A percentile compares a stretch with the other conserved stretches of the same genome.
Conservation (phyloP, 2,113 vertebrate species). For the Cyprinodon tularosa region DNA sequence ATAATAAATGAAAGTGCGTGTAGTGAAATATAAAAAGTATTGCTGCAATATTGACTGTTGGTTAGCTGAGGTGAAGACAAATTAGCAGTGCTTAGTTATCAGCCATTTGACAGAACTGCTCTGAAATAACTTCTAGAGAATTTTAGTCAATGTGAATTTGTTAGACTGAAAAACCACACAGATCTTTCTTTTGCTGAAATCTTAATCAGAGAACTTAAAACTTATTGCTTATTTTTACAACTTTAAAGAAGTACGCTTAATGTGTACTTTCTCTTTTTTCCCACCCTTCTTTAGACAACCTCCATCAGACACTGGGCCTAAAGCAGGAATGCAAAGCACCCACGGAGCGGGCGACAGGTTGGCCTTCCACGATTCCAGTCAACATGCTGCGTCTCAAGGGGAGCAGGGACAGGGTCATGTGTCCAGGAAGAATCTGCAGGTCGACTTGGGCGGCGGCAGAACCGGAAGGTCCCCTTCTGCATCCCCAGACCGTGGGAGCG, state of each 20-base stretch:
- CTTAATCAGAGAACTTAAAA: not conserved
- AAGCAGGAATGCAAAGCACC: constrained; percentile 64
- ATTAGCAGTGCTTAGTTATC: not conserved
- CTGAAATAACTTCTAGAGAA: not conserved
- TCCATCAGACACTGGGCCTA: constrained; percentile 72
- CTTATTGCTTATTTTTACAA: not conserved
- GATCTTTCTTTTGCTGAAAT: not conserved
- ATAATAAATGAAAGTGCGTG: not conserved
- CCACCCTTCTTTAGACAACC: constrained; percentile 62
- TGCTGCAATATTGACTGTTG: not conserved
- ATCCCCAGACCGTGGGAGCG: constrained; percentile 90
- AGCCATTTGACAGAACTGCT: not conserved
- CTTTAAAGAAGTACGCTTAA: not conserved
- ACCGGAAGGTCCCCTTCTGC: constrained; percentile 79
- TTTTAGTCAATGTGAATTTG: not conserved
- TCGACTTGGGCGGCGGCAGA: constrained; percentile 75
- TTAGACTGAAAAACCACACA: not conserved
- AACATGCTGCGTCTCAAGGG: constrained; percentile 50
- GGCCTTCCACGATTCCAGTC: constrained; percentile 69
- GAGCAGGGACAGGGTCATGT: constrained; percentile 72
- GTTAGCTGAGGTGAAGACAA: not conserved
- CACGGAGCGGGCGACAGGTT: constrained; percentile 72
- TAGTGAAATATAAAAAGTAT: too few relatives aligned
- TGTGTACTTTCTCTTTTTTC: constrained; percentile 29
- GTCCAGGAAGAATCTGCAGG: constrained; percentile 78